Evolutionary conservation across 1,140 invertebrate species (phyloP).

Genomic region (Atta cephalotes): DNA sequence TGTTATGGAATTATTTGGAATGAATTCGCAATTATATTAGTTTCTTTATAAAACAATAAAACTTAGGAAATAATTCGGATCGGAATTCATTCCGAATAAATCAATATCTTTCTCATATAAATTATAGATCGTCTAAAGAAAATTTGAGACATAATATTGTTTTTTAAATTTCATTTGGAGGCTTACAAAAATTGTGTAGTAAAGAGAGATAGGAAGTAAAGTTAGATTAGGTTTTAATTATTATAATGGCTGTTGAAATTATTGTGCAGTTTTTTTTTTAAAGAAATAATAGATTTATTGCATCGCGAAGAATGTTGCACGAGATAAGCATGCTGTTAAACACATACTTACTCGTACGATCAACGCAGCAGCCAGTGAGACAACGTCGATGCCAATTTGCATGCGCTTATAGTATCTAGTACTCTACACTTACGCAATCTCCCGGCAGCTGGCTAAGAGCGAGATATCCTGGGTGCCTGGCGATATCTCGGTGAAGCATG

Average conservation of each 20-base stretch:
- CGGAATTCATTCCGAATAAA: too few relatives aligned
- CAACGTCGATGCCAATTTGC: slow-evolving; percentile 30
- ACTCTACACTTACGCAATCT: slow-evolving; percentile 17
- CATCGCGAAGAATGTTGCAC: background rate
- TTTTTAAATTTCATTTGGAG: background rate
- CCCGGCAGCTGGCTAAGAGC: slow-evolving; percentile 12
- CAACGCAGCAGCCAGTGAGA: background rate
- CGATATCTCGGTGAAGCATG: background rate
- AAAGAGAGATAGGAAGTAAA: background rate
- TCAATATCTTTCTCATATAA: background rate
- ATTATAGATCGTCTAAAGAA: background rate
- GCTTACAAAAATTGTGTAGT: background rate
- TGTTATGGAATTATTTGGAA: too few relatives aligned
- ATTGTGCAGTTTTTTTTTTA: background rate
- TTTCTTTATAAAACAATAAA: too few relatives aligned
- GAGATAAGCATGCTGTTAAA: slow-evolving; percentile 2
- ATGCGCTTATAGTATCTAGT: background rate
- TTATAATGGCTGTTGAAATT: background rate
- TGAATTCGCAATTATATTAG: too few relatives aligned
- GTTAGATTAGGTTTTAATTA: background rate
- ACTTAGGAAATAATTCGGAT: too few relatives aligned
- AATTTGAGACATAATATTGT: background rate
- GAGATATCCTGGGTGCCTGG: background rate
- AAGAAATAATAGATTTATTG: background rate
- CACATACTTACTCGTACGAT: slow-evolving; percentile 3